Conservation (phyloP, 2,797 vertebrate species). For the Sebastiscus tertius region DNA sequence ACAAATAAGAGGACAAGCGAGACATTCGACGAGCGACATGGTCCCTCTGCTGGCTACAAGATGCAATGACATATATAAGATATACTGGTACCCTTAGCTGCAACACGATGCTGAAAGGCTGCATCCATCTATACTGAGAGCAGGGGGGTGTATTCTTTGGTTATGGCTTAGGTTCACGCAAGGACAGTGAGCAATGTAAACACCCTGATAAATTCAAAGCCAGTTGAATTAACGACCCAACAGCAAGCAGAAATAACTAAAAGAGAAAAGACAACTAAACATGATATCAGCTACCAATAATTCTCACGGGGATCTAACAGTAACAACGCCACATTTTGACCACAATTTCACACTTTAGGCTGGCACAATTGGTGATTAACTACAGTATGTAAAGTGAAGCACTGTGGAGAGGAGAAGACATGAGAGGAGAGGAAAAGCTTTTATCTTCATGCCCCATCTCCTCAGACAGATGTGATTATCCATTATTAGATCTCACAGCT, state of each 20-base stretch:
- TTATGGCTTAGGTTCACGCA: not conserved
- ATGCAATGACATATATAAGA: slow-evolving; percentile 2
- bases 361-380: slow-evolving; percentile 1
- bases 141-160: not conserved
- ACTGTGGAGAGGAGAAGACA: not conserved
- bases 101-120: not conserved
- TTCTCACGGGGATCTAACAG: not conserved
- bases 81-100: not conserved
- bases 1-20: not conserved
- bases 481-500: slow-evolving; percentile 58
- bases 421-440: slow-evolving; percentile 31
- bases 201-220: not conserved
- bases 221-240: not conserved
- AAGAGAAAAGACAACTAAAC: not conserved
- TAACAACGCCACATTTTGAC: not conserved
- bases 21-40: not conserved
- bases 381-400: not conserved
- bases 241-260: not conserved
- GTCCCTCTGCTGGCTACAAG: slow-evolving; percentile 68
- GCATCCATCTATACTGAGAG: not conserved
- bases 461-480: slow-evolving; percentile 67
- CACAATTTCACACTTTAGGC: not conserved
- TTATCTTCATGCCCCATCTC: slow-evolving; percentile 44
- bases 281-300: not conserved
- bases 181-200: not conserved